These are phyloP conservation scores for Oryctes rhinoceros DNA, from an alignment of 1,140 invertebrate species.

Conservation along the genomic window DNA sequence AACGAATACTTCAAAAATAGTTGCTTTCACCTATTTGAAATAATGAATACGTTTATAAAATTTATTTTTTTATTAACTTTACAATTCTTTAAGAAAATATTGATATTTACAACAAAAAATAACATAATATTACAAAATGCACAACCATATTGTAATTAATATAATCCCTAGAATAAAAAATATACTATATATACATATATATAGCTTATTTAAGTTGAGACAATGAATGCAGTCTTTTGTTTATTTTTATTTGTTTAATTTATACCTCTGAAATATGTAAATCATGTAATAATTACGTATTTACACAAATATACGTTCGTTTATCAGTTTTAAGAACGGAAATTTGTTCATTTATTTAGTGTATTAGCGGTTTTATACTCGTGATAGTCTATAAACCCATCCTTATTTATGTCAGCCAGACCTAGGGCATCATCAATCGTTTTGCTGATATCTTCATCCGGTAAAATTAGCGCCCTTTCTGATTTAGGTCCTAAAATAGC, in stretches of 20 bases:
- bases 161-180: background rate
- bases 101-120: constrained; percentile 12
- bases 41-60: background rate
- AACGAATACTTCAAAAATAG: too few species aligned
- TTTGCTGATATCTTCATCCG: constrained; percentile 70
- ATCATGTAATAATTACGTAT: background rate
- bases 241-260: too few species aligned
- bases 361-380: constrained; percentile 67
- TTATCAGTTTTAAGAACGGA: too few species aligned
- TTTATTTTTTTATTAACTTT: background rate
- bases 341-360: constrained; percentile 40
- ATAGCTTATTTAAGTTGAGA: background rate
- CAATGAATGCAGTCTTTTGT: background rate
- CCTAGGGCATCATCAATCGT: constrained; percentile 76
- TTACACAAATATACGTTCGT: background rate
- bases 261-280: background rate
- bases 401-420: constrained; percentile 77
- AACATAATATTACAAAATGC: constrained; percentile 2
- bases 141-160: background rate
- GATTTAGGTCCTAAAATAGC: constrained; percentile 24
- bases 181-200: background rate
- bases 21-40: background rate
- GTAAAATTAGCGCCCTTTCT: constrained; percentile 45
- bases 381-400: constrained; percentile 80
- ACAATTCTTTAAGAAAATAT: constrained; percentile 6